Percentiles rank a stretch among this genome's conserved stretches.
Conservation (phyloP, 2,113 vertebrate species). For the Porphyrio hochstetteri region DNA sequence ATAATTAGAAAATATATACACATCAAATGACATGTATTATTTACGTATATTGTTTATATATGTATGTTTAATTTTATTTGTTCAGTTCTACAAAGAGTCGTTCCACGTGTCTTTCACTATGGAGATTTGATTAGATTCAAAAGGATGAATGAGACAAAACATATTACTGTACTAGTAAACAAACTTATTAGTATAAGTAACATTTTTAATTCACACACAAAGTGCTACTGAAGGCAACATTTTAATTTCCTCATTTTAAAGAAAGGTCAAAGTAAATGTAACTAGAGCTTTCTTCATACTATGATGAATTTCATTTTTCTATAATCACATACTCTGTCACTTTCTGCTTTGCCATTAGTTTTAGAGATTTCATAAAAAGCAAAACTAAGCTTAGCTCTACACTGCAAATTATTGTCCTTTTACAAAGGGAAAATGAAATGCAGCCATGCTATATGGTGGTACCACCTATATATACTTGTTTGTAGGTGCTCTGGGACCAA, state of each 20-base stretch:
- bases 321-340: not conserved
- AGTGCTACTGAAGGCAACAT: not conserved
- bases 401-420: not conserved
- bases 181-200: not conserved
- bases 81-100: not conserved
- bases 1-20: not conserved
- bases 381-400: not conserved
- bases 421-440: not conserved
- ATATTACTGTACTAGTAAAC: not conserved
- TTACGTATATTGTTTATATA: not conserved
- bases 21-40: not conserved
- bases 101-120: not conserved
- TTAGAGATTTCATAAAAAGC: not conserved
- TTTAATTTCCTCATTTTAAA: not conserved
- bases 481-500: not conserved
- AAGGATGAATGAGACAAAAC: not conserved
- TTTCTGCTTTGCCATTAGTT: not conserved
- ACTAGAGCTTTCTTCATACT: not conserved
- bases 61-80: not conserved
- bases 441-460: not conserved
- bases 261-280: not conserved
- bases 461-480: not conserved
- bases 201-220: not conserved
- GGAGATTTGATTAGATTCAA: not conserved
- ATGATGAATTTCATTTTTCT: not conserved